Evolutionary conservation across 2,888 invertebrate genomes (phyloP).

Genomic region (Apodemia zela): DNA sequence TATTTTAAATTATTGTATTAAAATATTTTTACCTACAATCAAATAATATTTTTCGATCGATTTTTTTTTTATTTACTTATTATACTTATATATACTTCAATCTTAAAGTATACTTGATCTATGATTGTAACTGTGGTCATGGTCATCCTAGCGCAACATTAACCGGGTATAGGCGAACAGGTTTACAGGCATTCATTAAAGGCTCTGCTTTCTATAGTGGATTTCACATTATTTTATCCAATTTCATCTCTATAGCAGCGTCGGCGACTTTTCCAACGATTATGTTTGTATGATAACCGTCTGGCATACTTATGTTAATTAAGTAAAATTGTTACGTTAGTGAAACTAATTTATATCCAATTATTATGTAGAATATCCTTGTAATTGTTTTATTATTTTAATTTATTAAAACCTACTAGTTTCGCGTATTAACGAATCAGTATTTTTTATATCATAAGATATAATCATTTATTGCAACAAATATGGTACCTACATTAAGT

Average conservation of each 20-base stretch:
- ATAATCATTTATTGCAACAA: too few species aligned
- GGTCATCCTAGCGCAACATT: conserved; percentile 32
- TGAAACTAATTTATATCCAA: background rate
- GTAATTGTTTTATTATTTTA: too few species aligned
- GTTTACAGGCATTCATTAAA: conserved; percentile 52
- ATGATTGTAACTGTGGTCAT: background rate
- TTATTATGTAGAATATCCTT: background rate
- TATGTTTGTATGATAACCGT: background rate
- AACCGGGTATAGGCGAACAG: conserved; percentile 44
- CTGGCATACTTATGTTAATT: background rate
- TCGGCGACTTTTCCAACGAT: background rate
- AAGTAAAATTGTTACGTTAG: background rate
- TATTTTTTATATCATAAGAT: too few species aligned
- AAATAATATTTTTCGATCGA: too few species aligned
- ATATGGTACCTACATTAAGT: too few species aligned
- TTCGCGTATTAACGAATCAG: too few species aligned
- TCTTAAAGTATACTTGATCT: too few species aligned
- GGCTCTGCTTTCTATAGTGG: conserved; percentile 62
- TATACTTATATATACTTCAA: too few species aligned
- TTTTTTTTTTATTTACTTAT: too few species aligned
- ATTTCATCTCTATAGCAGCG: conserved; percentile 43
- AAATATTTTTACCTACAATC: too few species aligned
- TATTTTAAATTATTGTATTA: too few species aligned
- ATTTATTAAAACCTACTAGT: too few species aligned
- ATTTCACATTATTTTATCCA: conserved; percentile 52